Evolutionary conservation across 2,113 vertebrate genomes (phyloP), one percentile per base, ranked within the genome.

Genomic region (Pongo pygmaeus): DNA sequence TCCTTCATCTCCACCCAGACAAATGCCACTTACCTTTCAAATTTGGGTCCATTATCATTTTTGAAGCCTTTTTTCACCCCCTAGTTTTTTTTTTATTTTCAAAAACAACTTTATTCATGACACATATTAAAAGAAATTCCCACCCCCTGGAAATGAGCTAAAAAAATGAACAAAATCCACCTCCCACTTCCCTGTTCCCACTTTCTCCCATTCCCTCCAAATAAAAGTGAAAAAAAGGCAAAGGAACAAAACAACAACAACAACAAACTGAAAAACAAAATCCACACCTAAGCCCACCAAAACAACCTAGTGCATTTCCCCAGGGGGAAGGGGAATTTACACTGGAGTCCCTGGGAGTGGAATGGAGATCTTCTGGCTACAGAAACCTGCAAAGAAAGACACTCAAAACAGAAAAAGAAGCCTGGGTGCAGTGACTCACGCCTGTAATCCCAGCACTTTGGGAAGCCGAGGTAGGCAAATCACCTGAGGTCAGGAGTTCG

Each of bases 361-460:
- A 98, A 57, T 89, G 94, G 72, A 96, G 96, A 96, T 97, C 97
- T 96, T 98, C 96, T 98, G 95, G 97, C 97, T 98, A 98, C 97
- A 98, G 97, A 98, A 98, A 98, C 97, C 97, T 98, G 97, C 97
- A 98, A 98, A 98, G 98, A 97, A 97, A 98, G 98, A 98, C 97
- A 98, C 97, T 98, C 98, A 98, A 97, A 98, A 98, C 97, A 61
- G 59, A 30, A 61, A 61, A 61, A 61, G 25, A 61, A 61, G 59
- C 11, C 59, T 30, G 59, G 59, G 59, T 4, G 1, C 27, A 12
- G 25, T 30, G 25, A 25, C 59, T 61, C 59, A 61, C 5, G 11
- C 59, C 59, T 61, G 59, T 61, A 61, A 61, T 61, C 27, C 25
- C 59, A 61, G 59, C 59, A 61, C 25, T 61, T 61, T 61, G 59